Conservation (phyloP, 2,888 invertebrate genomes). For the Amaurobius ferox region DNA sequence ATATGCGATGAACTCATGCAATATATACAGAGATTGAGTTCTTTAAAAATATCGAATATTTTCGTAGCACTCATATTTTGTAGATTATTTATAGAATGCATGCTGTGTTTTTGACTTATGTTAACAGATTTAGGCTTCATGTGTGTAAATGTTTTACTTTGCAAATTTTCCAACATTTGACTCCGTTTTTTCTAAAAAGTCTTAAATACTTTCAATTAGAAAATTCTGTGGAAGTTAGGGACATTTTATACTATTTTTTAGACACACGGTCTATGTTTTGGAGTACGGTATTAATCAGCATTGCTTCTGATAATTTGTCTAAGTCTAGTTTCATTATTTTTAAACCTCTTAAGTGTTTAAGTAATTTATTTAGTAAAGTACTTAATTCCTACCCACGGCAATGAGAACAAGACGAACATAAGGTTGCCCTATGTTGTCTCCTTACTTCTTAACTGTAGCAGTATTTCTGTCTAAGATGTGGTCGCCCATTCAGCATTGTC, state of each 20-base stretch:
- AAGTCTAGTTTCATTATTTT: neutral
- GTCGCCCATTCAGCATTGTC: too few species aligned
- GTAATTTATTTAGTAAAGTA: too few species aligned
- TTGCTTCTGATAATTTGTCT: neutral
- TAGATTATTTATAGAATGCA: too few species aligned
- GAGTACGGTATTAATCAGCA: neutral
- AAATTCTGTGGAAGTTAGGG: neutral
- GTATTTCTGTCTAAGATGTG: too few species aligned
- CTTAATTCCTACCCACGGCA: too few species aligned
- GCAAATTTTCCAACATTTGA: neutral
- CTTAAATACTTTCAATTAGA: neutral
- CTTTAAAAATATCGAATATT: neutral
- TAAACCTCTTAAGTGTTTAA: neutral
- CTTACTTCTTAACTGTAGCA: too few species aligned
- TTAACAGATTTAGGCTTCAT: neutral
- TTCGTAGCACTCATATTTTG: neutral
- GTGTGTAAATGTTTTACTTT: neutral
- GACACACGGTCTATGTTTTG: neutral
- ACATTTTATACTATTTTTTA: neutral
- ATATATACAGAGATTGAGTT: neutral
- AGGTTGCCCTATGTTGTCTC: too few species aligned
- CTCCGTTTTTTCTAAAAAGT: neutral
- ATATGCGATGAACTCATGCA: neutral
- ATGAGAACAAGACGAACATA: too few species aligned
- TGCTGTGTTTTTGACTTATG: too few species aligned